Percentiles rank a stretch among this genome's conserved stretches.
Conservation (phyloP, 2,888 invertebrate species). For the Yponomeuta sedellus region DNA sequence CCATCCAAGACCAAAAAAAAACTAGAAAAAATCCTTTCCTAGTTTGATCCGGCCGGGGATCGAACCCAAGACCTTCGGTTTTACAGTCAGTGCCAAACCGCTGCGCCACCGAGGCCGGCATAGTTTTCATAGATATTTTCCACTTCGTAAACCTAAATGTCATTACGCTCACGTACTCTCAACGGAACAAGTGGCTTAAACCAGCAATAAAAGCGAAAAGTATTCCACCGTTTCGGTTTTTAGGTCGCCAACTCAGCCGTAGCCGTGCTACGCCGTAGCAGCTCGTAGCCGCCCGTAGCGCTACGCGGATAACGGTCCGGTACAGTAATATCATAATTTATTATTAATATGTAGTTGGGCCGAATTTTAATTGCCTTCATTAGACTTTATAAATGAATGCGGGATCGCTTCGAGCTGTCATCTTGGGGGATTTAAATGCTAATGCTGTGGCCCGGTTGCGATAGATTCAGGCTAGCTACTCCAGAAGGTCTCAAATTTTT, state of each 20-base stretch:
- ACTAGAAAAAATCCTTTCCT: no score
- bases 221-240: neutral
- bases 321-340: neutral
- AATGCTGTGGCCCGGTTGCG: neutral
- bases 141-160: conserved; percentile 1
- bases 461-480: no score
- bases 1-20: no score
- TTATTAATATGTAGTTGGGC: neutral
- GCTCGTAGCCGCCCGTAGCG: neutral
- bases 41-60: no score
- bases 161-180: neutral
- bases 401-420: neutral
- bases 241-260: neutral
- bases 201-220: neutral
- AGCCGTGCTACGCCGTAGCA: neutral
- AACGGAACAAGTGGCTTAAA: neutral
- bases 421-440: neutral
- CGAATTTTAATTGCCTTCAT: neutral
- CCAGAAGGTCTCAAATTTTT: no score
- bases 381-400: neutral
- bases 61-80: no score
- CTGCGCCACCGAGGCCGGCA: no score
- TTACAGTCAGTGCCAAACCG: no score
- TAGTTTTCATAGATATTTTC: no score
- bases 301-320: neutral